Evolutionary conservation across 2,113 vertebrate species (phyloP).

Genomic region (Petrocephalus zakoni): DNA sequence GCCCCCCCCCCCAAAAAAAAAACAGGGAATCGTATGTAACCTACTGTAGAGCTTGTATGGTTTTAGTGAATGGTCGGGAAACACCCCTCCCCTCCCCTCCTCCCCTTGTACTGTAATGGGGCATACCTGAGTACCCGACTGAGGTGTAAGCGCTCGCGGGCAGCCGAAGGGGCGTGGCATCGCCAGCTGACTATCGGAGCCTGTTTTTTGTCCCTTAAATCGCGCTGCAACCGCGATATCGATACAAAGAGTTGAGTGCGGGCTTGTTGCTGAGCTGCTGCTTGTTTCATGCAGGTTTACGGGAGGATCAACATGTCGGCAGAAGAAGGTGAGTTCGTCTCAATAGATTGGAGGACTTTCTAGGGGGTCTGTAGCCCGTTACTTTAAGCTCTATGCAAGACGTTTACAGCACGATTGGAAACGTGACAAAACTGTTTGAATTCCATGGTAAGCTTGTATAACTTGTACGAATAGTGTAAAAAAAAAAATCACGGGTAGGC

Average conservation of each 20-base stretch:
- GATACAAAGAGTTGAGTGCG: background rate
- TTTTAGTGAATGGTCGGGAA: background rate
- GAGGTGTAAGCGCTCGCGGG: background rate
- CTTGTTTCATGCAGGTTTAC: conserved; percentile 17
- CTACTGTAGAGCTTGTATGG: background rate
- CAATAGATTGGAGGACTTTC: background rate
- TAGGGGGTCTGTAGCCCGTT: background rate
- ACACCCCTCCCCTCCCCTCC: background rate
- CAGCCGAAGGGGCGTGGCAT: background rate
- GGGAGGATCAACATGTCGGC: conserved; percentile 53
- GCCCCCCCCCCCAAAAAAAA: too few relatives aligned
- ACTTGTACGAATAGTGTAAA: background rate
- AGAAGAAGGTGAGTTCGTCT: conserved; percentile 43
- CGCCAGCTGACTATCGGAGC: background rate
- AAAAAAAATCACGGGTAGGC: background rate
- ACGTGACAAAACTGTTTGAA: background rate
- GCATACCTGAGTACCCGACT: background rate
- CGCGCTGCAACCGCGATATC: background rate
- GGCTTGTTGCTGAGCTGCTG: background rate
- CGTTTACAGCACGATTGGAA: background rate
- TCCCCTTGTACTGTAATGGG: background rate
- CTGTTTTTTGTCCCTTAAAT: background rate
- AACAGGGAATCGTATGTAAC: background rate
- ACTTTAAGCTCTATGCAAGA: background rate
- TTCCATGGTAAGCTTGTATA: background rate